Percentiles rank a stretch among this genome's conserved stretches.
phyloP scores from a whole-genome alignment of 2,113 vertebrate genomes.

The Cryptoleucopteryx plumbea region DNA sequence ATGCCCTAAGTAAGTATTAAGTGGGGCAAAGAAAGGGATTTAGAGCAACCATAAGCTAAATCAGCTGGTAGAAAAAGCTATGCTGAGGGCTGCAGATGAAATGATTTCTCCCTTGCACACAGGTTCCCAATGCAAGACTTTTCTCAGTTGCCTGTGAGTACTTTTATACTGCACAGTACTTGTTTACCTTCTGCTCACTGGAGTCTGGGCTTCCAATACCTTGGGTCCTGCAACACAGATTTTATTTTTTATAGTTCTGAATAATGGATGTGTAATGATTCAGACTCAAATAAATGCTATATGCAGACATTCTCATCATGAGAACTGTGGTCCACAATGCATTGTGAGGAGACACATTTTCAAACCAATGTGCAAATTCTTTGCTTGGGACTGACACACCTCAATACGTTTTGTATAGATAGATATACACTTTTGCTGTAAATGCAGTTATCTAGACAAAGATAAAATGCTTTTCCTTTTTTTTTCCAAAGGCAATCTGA shows the following conservation, averaged over 20 bases:
- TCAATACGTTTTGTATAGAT: background rate
- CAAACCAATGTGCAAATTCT: background rate
- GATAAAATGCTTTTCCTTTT: background rate
- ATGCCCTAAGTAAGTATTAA: background rate
- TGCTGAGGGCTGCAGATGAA: background rate
- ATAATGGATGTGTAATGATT: background rate
- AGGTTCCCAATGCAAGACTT: background rate
- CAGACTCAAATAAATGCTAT: background rate
- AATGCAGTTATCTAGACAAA: background rate
- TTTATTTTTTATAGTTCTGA: background rate
- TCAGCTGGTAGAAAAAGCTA: background rate
- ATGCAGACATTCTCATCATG: background rate
- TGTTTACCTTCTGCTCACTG: background rate
- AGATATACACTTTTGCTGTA: background rate
- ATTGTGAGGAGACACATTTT: background rate
- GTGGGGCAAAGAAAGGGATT: background rate
- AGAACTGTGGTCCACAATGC: background rate
- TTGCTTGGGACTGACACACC: background rate
- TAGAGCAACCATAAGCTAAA: background rate
- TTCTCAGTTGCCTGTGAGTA: background rate
- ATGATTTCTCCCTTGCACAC: background rate
- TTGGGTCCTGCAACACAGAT: background rate
- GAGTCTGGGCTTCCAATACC: background rate
- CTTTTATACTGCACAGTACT: background rate
- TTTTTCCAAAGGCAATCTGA: background rate